Base-by-base conservation (phyloP, 2,797 vertebrate species). In the Pelochelys cantorii region DNA sequence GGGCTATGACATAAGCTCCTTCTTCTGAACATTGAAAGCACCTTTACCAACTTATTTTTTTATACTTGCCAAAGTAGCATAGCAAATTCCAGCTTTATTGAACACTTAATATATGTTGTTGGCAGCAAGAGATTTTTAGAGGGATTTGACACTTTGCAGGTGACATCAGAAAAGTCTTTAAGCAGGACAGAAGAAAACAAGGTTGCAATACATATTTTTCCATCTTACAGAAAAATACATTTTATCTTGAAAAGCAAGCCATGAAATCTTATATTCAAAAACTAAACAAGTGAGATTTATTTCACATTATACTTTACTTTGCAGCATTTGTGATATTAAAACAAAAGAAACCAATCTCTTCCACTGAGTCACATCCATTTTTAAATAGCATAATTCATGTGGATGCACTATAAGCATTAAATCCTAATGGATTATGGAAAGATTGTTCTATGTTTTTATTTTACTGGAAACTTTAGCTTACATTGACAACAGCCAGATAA, bases 61-160 rank as follows among this genome's bases (percentile, higher is more conserved):
- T 71, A 81, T 68, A 71, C 42, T 14, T 78, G 74, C n/a, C 57
- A 68, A 94, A 92, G 11, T 14, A 78, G 7, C 87, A 23, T 10
- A 74, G 59, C 78, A 90, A 95, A 96, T 93, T 90, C 27, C 80
- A 90, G 81, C 93, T 95, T 92, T 84, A 84, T 23, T 95, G 68
- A 93, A 22, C 65, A 15, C 37, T 92, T 95, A 86, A 89, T 89
- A 83, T 20, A 23, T 86, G 25, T 3, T 55, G 37, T 74, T 97
- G 81, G 68, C 89, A 95, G 34, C 80, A 53, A 65, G 59, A 79
- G 11, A 7, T 34, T 14, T 77, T 88, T 65, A 37, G 74, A 86
- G 17, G 74, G 22, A 59, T 60, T 65, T 86, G 62, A 68, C 79
- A 31, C 34, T 31, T 84, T 83, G 54, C 42, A 31, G 15, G 88